Evolutionary conservation across 2,888 invertebrate genomes (phyloP).

Genomic region (Phortica magna): DNA sequence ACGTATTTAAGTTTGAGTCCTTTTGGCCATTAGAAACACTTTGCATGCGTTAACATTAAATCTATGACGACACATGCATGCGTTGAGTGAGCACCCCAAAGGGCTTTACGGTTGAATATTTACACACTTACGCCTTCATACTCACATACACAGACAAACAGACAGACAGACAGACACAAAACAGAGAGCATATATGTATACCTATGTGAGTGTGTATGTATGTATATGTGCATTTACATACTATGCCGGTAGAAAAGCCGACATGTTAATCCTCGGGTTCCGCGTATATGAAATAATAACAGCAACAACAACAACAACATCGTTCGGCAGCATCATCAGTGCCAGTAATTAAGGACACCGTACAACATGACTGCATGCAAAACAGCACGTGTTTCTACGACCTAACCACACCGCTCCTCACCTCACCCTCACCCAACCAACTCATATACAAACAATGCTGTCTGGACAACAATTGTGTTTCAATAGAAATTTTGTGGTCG

Average conservation of each 20-base stretch:
- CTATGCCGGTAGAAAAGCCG: constrained; percentile 44
- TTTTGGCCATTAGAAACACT: constrained; percentile 15
- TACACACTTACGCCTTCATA: neutral
- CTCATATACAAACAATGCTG: too few species aligned
- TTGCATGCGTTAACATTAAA: constrained; percentile 9
- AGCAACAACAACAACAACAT: constrained; percentile 10
- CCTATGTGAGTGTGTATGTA: neutral
- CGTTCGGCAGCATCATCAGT: constrained; percentile 25
- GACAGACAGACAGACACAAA: neutral
- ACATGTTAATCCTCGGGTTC: constrained; percentile 37
- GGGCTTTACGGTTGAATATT: too few species aligned
- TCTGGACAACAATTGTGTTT: too few species aligned
- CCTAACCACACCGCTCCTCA: too few species aligned
- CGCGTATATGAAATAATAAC: neutral
- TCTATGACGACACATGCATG: constrained; percentile 1
- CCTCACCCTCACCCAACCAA: too few species aligned
- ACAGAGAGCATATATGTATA: neutral
- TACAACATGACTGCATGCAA: constrained; percentile 22
- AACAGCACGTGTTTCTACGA: constrained; percentile 33
- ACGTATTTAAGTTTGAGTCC: neutral
- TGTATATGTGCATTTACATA: constrained; percentile 39
- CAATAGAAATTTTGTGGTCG: too few species aligned
- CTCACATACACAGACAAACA: neutral
- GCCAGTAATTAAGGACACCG: constrained; percentile 30
- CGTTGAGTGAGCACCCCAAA: too few species aligned